A percentile compares a stretch with the other conserved stretches of the same genome.
Evolutionary conservation across 2,888 invertebrate genomes (phyloP).

Genomic region (Epirrhoe alternata): DNA sequence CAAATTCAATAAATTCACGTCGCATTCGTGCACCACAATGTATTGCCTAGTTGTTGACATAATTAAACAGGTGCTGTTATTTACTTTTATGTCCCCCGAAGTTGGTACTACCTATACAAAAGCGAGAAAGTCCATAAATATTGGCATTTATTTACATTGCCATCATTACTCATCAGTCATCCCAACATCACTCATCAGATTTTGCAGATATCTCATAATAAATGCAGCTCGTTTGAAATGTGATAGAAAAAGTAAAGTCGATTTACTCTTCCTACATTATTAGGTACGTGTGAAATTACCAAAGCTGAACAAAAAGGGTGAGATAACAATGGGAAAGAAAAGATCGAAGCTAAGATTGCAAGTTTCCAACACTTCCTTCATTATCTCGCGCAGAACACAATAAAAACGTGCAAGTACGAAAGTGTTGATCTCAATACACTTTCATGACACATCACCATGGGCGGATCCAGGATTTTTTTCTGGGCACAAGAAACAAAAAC

Average conservation of each 20-base stretch:
- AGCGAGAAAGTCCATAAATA: slow-evolving; percentile 17
- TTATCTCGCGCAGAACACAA: slow-evolving; percentile 31
- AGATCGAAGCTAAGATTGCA: slow-evolving; percentile 14
- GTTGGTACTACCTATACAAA: slow-evolving; percentile 5
- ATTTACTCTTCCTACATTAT: slow-evolving; percentile 27
- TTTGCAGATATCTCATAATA: not conserved
- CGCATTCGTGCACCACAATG: slow-evolving; percentile 28
- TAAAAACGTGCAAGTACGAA: slow-evolving; percentile 33
- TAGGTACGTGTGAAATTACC: not conserved
- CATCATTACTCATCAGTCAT: not conserved
- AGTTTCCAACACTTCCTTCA: slow-evolving; percentile 26
- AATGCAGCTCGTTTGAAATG: slow-evolving; percentile 1
- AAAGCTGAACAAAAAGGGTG: slow-evolving; percentile 13
- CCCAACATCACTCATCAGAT: not conserved
- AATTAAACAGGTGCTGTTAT: slow-evolving; percentile 23
- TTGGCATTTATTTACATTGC: not conserved
- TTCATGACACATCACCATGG: slow-evolving; percentile 36
- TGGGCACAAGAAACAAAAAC: too few relatives aligned
- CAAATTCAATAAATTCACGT: slow-evolving; percentile 62
- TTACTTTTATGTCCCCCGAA: slow-evolving; percentile 14
- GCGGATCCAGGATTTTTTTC: too few relatives aligned
- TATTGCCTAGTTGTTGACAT: slow-evolving; percentile 34
- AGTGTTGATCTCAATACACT: slow-evolving; percentile 33
- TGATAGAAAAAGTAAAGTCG: slow-evolving; percentile 3
- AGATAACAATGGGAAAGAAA: slow-evolving; percentile 22